phyloP scores from a whole-genome alignment of 2,888 invertebrate species.

The Dinocampus coccinellae region DNA sequence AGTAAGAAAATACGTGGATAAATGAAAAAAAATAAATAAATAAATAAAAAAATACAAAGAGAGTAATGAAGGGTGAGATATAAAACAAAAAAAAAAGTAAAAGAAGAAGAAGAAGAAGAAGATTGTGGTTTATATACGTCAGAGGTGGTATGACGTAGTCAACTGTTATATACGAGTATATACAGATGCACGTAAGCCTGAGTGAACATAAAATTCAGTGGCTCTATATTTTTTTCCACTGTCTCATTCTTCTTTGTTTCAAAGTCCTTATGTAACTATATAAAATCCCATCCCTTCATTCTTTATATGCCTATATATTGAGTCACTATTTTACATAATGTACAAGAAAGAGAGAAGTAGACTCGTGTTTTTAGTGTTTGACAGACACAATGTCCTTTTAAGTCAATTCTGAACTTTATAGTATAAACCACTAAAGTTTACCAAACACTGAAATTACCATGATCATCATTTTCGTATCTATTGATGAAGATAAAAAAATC shows the following conservation, averaged over 20 bases:
- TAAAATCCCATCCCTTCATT: not conserved
- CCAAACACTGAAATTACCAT: not conserved
- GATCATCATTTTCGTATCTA: not conserved
- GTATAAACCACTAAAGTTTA: not conserved
- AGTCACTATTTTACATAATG: not conserved
- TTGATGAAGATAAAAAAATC: constrained; percentile 14
- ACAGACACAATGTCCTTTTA: constrained; percentile 11
- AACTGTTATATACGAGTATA: not conserved
- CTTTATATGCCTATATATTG: not conserved
- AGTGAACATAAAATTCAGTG: constrained; percentile 1
- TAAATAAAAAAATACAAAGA: not conserved
- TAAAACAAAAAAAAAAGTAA: not conserved
- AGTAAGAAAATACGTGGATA: too few species aligned
- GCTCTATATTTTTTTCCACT: not conserved
- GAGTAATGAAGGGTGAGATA: too few species aligned
- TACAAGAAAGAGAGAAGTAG: too few species aligned
- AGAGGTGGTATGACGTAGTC: constrained; percentile 5
- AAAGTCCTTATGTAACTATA: constrained; percentile 13
- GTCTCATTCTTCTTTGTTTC: constrained; percentile 9
- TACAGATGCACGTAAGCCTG: too few species aligned
- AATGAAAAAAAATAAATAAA: not conserved
- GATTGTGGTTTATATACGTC: not conserved
- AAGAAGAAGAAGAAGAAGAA: not conserved
- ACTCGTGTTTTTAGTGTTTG: constrained; percentile 7
- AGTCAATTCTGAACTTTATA: constrained; percentile 2